Conservation (phyloP, 2,113 vertebrate genomes). For the Labeo rohita region DNA sequence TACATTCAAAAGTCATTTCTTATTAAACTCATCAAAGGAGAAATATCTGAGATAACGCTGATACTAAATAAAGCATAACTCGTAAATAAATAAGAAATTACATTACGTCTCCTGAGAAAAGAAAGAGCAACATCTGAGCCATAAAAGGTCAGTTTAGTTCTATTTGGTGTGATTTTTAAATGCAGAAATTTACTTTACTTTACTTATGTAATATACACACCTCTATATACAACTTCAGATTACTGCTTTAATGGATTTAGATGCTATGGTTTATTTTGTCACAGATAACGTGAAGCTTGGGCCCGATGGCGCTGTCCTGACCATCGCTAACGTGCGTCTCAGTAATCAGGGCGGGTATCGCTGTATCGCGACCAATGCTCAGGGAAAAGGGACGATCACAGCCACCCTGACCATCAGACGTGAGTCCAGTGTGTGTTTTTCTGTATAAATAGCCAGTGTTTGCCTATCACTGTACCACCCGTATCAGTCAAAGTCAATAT, state of each 20-base stretch:
- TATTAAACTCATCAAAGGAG: background rate
- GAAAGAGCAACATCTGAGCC: no score
- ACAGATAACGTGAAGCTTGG: constrained; percentile 87
- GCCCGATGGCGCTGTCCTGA: constrained; percentile 82
- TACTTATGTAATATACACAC: no score
- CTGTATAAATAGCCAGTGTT: background rate
- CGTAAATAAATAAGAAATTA: no score
- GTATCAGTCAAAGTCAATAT: background rate
- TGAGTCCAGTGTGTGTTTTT: constrained; percentile 65
- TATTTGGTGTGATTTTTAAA: no score
- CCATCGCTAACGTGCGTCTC: constrained; percentile 70
- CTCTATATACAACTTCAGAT: background rate
- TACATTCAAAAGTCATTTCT: background rate
- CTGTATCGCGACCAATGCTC: constrained; percentile 82
- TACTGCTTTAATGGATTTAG: background rate
- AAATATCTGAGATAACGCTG: no score
- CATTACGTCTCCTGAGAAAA: no score
- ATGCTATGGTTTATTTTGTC: background rate
- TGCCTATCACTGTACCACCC: background rate
- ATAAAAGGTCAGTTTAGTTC: background rate
- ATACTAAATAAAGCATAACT: no score
- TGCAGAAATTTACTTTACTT: no score
- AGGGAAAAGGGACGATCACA: constrained; percentile 72
- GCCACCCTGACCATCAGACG: constrained; percentile 84
- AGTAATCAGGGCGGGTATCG: constrained; percentile 88